Evolutionary conservation across 2,888 invertebrate genomes (phyloP), one percentile per base, ranked within the genome.

Genomic region (Cinara cedri): DNA sequence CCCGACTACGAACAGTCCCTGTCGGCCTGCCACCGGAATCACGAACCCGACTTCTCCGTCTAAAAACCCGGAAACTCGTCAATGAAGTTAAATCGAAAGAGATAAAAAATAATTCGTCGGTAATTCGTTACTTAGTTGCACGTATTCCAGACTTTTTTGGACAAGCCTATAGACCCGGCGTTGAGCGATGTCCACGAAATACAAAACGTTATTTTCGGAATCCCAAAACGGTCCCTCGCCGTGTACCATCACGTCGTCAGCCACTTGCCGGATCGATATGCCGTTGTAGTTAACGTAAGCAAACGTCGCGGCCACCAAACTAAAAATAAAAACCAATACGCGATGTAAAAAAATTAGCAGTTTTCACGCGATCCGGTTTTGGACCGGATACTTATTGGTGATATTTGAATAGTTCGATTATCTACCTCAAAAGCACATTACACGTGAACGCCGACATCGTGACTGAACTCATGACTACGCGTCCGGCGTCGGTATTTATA

Each of bases 141-240:
- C 87, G 0, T 84, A 85, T 2, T 89, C 88, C 21, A 88, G 85
- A 81, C 87, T 86, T 26, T 86, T 87, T 26, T 88, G 87, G 46
- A 85, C 85, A 0, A 88, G 86, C 83, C 89, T 86, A 82, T 87
- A 87, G 51, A 90, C 87, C 74, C 86, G 87, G 72, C 88, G 87
- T 0, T 84, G 86, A 0, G 83, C 80, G 82, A 90, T 90, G 82
- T 91, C 91, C 2, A 90, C 90, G 85, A 88, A 91, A 83, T 89
- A 90, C 0, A 91, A 87, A 0, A 88, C 88, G 82, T 89, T 87
- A 81, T 88, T 87, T 3, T 83, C 83, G 1, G 85, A 84, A 16
- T 89, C 88, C 90, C 90, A 91, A 83, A 90, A 89, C 0, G 91
- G 91, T 0, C 90, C 90, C 84, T 91, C 91, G 9, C 87, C 87